Evolutionary conservation across 2,888 invertebrate species (phyloP), one percentile per base, ranked within the genome.

Genomic region (Leptothorax acervorum): DNA sequence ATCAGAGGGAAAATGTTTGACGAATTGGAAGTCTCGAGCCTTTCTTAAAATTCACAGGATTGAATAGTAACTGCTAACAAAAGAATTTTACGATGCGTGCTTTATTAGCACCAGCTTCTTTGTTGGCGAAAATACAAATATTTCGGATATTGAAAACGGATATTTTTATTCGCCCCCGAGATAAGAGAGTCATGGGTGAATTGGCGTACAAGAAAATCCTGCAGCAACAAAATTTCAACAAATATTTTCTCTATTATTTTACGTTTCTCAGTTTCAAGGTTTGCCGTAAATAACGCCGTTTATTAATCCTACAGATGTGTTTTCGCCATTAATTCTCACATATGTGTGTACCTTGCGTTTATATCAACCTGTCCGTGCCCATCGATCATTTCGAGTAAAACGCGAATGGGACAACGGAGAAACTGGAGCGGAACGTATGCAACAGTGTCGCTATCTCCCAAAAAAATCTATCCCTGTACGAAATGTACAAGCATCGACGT

Each of bases 361-460:
- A 66, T 42, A 66, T 57, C 45, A 70, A 79, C 48, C 66, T 70
- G 57, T 63, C 70, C 48, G 48, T 60, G 48, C 23, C 23, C 45
- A 70, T 70, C 79, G 70, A 79, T 79, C 48, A 70, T 60, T 70
- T 48, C 18, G 57, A 48, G 35, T 60, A 42, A 70, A 70, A 60
- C 35, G 35, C 28, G 45, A 79, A 68, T 23, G 45, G 68, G 31
- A 78, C 66, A 42, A 31, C n/a, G n/a, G 55, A 31, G 68, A 68
- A 66, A 78, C 57, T 76, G n/a, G 70, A 48, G 35, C 60, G 70
- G 70, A 35, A 79, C 31, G n/a, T 45, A n/a, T 6, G 6, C n/a
- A 35, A 57, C 35, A 35, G 68, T 2, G 31, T 79, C 31, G 35
- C 35, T 39, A 23, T 35, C 23, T 28, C 2, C 12, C 3, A 18